Evolutionary conservation across 1,140 invertebrate genomes (phyloP), one percentile per base, ranked within the genome.

Genomic region (Caerostris extrusa): DNA sequence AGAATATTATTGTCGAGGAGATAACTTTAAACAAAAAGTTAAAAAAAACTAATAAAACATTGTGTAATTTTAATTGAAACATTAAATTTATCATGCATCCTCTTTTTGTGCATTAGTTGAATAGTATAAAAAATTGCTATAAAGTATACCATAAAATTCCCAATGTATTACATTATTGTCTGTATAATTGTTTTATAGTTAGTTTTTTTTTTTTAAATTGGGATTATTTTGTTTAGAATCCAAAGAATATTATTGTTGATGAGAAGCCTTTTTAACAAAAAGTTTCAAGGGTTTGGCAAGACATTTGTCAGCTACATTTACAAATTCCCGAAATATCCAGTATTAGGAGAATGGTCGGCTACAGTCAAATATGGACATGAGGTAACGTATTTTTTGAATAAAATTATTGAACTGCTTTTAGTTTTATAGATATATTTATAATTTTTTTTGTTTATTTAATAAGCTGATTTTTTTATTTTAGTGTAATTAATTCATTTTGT

Each of bases 261-360:
- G 94, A 95, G 53, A 85, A n/a, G n/a, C n/a, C n/a, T 61, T 19
- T 10, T 87, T 94, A 57, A 53, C 81, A 5, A 7, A 19, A 60
- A 67, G 34, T 56, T 53, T 7, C 34, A 60, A 6, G 34, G 94
- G 57, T 50, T 55, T 19, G 14, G 10, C 50, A 88, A 69, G 69
- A 61, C 86, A 56, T 94, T 95, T 81, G 50, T 94, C 14, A 91
- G 91, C 56, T 81, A 95, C 60, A 57, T 81, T 0, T 95, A 95
- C 69, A 71, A 95, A 57, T 95, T 95, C 64, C 95, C 95, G 5
- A 91, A 89, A 3, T 95, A 92, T 85, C 94, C 95, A 6, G 89
- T 95, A 7, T 7, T 93, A 4, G 95, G 95, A 6, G 94, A 94
- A 56, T 95, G 95, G 95, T 56, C 86, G 14, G 94, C 94, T 8